Evolutionary conservation across 1,140 invertebrate species (phyloP).

Genomic region (Limonius californicus): DNA sequence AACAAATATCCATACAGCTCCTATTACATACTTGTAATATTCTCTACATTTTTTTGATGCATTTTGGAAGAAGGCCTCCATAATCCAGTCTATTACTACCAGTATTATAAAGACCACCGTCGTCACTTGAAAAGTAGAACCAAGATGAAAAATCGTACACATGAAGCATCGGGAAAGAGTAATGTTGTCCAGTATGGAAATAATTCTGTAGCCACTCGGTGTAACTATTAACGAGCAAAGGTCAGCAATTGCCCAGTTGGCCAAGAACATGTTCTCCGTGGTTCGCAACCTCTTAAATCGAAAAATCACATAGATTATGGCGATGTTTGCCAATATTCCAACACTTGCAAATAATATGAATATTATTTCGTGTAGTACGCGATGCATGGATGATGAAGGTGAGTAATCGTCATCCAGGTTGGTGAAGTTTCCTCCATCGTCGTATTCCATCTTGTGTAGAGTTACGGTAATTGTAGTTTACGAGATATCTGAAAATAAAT

Average conservation of each 20-base stretch:
- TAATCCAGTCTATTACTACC: no score
- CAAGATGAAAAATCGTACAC: background rate
- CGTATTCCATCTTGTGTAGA: no score
- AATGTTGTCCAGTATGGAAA: background rate
- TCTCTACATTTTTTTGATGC: no score
- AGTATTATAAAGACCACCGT: background rate
- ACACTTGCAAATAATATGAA: background rate
- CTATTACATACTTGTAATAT: no score
- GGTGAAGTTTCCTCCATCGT: no score
- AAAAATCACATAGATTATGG: background rate
- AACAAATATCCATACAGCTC: no score
- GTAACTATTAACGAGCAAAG: background rate
- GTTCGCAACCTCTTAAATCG: background rate
- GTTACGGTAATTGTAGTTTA: no score
- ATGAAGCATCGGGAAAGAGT: background rate
- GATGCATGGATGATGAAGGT: no score
- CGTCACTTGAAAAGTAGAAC: background rate
- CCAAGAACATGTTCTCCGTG: background rate
- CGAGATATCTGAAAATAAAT: no score
- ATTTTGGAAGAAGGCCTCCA: no score
- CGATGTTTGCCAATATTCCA: background rate
- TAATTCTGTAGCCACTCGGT: background rate
- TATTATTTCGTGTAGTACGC: background rate
- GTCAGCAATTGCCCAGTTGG: conserved; percentile 2
- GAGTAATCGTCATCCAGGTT: no score